Evolutionary conservation across 2,113 vertebrate species (phyloP).

Genomic region (Plecturocebus donacophilus): DNA sequence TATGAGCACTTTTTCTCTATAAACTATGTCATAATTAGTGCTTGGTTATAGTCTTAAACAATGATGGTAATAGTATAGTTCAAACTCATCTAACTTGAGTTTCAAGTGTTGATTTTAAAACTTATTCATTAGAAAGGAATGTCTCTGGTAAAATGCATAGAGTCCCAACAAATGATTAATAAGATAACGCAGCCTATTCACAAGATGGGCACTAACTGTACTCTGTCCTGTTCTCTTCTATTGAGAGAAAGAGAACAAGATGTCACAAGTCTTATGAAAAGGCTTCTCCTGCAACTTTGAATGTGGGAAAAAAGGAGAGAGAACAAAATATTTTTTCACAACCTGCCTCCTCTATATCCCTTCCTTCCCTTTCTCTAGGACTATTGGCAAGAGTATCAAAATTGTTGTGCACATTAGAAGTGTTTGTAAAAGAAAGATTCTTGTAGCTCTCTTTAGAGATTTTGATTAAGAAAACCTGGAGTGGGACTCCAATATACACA

Average conservation of each 20-base stretch:
- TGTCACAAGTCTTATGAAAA: conserved; percentile 16
- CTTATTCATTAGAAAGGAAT: background rate
- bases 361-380: background rate
- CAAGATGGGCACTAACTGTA: background rate
- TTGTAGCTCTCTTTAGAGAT: background rate
- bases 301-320: background rate
- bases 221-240: conserved; percentile 1
- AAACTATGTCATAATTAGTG: background rate
- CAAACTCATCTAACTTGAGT: background rate
- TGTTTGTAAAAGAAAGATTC: background rate
- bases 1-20: background rate
- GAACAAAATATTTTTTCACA: background rate
- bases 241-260: background rate
- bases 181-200: background rate
- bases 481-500: background rate
- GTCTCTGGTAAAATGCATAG: background rate
- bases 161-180: background rate
- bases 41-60: background rate
- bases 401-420: background rate
- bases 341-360: background rate
- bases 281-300: background rate
- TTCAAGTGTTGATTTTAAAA: background rate
- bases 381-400: background rate
- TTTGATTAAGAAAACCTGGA: background rate
- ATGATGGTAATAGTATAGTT: background rate